These are phyloP conservation scores for Leucosticte australis DNA, from an alignment of 2,113 vertebrate genomes.

Conservation along the genomic window DNA sequence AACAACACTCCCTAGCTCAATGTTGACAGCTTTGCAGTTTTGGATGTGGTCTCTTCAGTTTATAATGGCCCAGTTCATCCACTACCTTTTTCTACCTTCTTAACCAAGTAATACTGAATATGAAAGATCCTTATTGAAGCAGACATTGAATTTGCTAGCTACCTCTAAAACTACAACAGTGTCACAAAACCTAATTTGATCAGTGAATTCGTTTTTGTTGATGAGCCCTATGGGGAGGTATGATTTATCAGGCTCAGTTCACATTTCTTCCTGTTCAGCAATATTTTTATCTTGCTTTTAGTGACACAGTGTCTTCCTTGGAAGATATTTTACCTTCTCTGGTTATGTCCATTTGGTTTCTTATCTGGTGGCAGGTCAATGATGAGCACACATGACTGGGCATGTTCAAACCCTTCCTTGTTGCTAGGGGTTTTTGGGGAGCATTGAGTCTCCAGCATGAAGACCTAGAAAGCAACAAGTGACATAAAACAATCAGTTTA, in stretches of 20 bases:
- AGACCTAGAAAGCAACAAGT: slow-evolving; percentile 79
- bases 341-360: slow-evolving; percentile 87
- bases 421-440: slow-evolving; percentile 95
- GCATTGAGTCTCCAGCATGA: slow-evolving; percentile 95
- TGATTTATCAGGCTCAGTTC: not conserved
- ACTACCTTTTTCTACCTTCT: not conserved
- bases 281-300: not conserved
- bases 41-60: not conserved
- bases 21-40: not conserved
- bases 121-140: not conserved
- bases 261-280: not conserved
- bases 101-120: not conserved
- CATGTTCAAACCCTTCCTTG: slow-evolving; percentile 96
- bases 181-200: not conserved
- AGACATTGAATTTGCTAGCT: not conserved
- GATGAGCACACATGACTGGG: slow-evolving; percentile 94
- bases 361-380: slow-evolving; percentile 91
- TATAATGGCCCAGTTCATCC: not conserved
- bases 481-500: not conserved
- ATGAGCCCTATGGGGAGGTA: not conserved
- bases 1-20: fast-evolving
- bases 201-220: not conserved
- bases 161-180: not conserved
- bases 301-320: not conserved
- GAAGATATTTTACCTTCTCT: slow-evolving; percentile 83